A percentile compares a stretch with the other conserved stretches of the same genome.
phyloP scores from a whole-genome alignment of 2,797 vertebrate species.

The Sebastes matsubarae region DNA sequence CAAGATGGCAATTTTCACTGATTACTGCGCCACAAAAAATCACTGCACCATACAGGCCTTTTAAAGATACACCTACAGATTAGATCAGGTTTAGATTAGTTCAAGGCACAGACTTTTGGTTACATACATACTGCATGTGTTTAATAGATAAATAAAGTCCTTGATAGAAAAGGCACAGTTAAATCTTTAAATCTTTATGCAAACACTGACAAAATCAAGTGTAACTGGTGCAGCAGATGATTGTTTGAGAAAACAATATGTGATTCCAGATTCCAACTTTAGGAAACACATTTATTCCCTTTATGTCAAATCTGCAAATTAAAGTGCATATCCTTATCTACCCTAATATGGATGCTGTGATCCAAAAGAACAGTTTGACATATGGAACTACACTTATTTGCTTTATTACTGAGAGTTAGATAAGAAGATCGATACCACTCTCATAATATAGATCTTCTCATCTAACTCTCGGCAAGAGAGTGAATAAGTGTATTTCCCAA shows the following conservation, averaged over 20 bases:
- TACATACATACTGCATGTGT: not conserved
- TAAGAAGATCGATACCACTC: no score
- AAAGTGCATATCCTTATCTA: not conserved
- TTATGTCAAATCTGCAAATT: not conserved
- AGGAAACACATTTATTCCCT: not conserved
- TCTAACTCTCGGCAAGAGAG: no score
- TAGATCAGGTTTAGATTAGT: not conserved
- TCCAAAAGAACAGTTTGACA: not conserved
- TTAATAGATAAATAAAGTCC: not conserved
- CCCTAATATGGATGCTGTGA: not conserved
- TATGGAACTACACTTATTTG: not conserved
- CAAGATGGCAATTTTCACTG: constrained; percentile 51
- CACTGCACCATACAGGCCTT: not conserved
- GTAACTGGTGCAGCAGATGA: not conserved
- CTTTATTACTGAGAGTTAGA: not conserved
- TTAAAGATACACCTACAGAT: constrained; percentile 9
- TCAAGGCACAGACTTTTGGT: not conserved
- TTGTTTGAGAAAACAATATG: not conserved
- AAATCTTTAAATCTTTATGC: not conserved
- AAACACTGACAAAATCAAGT: not conserved
- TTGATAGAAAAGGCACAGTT: not conserved
- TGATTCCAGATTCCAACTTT: not conserved
- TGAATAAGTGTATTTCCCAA: no score
- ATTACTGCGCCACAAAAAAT: constrained; percentile 35
- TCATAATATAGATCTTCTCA: no score